These are phyloP conservation scores for Hypocryptadius cinnamomeus DNA, from an alignment of 2,113 vertebrate species.

Conservation along the genomic window DNA sequence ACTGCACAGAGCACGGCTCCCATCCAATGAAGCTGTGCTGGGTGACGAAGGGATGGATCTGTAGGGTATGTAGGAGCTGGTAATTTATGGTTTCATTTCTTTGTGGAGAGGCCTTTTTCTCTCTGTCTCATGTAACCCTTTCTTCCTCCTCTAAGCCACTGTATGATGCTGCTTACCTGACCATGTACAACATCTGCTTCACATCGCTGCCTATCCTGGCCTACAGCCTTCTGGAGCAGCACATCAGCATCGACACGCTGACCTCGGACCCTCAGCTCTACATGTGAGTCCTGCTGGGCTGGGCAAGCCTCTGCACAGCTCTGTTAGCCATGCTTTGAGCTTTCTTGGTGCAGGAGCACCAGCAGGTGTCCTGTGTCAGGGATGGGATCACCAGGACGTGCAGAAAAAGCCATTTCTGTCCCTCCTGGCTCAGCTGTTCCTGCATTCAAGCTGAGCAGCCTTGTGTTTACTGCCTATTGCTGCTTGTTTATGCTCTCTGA, in stretches of 20 bases:
- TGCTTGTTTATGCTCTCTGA: neutral
- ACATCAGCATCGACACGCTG: slow-evolving; percentile 84
- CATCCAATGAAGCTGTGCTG: accelerated
- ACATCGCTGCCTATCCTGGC: slow-evolving; percentile 97
- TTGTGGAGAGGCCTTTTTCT: neutral
- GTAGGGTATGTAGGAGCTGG: neutral
- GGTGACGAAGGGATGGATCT: neutral
- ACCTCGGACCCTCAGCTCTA: slow-evolving; percentile 74
- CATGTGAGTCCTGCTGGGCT: slow-evolving; percentile 61
- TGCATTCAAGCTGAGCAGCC: neutral
- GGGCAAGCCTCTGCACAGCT: accelerated
- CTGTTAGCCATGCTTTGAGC: accelerated
- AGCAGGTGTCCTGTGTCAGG: accelerated
- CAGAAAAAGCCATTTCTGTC: neutral
- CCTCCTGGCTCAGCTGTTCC: neutral
- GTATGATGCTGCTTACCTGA: slow-evolving; percentile 97
- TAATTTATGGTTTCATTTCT: neutral
- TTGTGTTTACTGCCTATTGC: neutral
- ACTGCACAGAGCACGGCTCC: accelerated
- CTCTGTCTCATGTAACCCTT: neutral
- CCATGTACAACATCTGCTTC: slow-evolving; percentile 99
- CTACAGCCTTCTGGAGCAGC: slow-evolving; percentile 94
- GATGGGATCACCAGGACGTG: neutral
- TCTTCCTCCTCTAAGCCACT: slow-evolving; percentile 77
- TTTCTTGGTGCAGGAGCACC: neutral